Base-by-base conservation (phyloP, 2,888 invertebrate genomes). In the Acronicta leporina region DNA sequence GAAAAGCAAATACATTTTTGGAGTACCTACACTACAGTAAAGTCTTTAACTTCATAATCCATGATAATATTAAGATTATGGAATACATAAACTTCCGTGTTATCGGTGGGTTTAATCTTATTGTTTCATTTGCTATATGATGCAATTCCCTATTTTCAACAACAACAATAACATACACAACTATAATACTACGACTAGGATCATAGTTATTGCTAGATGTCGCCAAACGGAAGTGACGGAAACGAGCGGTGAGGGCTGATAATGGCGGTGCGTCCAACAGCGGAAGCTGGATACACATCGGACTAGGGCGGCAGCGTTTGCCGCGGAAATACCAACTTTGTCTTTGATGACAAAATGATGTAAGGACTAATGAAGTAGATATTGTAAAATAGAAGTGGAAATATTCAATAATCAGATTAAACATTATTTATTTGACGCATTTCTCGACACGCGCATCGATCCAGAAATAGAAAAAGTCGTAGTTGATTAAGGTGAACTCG, bases 271-370 rank as follows among this genome's bases (percentile, higher is more conserved):
- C 60, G 60, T 68, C 63, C 62, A 63, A 40, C 40, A 44, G 42
- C 73, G 77, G 68, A 74, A 73, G 69, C 47, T 40, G 54, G 58
- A 58, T 47, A 68, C 53, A 70, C 69, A 69, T 70, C 64, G 67
- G 67, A 63, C 56, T 51, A 49, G 51, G 51, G 58, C 56, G 55
- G 51, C 61, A 4, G 53, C 20, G 46, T 33, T 59, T 49, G 56
- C 20, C 16, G 14, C 53, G 76, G 80, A 75, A 73, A 68, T 68
- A 49, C 49, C 66, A 66, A 79, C 75, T 76, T 80, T 73, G 79
- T 79, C 73, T 62, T 41, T 14, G 41, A 47, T 60, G 45, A 65
- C 63, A 58, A 46, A 16, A 6, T 14, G 4, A 5, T 25, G 15
- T 10, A 2, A 20, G 47, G 30, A 20, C 27, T 49, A 38, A 45